phyloP scores from a whole-genome alignment of 2,888 invertebrate species.

The Acleris holmiana region DNA sequence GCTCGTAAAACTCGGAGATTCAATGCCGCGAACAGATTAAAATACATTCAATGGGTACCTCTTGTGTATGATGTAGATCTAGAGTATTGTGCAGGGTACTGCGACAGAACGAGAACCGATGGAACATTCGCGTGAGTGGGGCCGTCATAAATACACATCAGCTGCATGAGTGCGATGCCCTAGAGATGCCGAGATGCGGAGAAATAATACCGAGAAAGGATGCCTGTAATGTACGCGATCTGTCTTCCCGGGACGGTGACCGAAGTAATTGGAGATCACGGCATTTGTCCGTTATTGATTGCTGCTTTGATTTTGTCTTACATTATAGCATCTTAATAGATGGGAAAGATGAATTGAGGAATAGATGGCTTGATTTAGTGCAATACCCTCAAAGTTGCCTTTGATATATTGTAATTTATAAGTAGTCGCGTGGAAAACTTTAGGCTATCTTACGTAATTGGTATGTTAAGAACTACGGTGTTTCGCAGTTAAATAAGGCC shows the following conservation, averaged over 20 bases:
- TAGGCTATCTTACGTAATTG: no score
- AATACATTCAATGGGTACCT: conserved; percentile 35
- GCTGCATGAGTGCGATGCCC: conserved; percentile 35
- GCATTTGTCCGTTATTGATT: conserved; percentile 45
- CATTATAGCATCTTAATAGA: background rate
- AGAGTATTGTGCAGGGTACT: conserved; percentile 36
- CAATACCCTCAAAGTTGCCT: no score
- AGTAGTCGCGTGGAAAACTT: no score
- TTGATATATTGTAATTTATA: no score
- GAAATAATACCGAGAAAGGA: conserved; percentile 46
- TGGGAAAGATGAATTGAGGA: no score
- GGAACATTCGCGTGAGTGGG: conserved; percentile 44
- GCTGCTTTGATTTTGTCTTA: conserved; percentile 28
- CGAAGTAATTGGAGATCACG: conserved; percentile 56
- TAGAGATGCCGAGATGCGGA: conserved; percentile 36
- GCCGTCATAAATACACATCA: conserved; percentile 44
- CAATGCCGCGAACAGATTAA: conserved; percentile 40
- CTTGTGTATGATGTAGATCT: conserved; percentile 41
- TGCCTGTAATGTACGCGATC: conserved; percentile 56
- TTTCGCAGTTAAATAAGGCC: no score
- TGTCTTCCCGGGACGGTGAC: conserved; percentile 57
- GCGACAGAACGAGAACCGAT: conserved; percentile 45
- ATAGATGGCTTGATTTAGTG: no score
- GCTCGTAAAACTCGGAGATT: conserved; percentile 33
- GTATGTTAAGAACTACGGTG: no score